Base-by-base conservation (phyloP, 2,888 invertebrate species). In the Leptura quadrifasciata region DNA sequence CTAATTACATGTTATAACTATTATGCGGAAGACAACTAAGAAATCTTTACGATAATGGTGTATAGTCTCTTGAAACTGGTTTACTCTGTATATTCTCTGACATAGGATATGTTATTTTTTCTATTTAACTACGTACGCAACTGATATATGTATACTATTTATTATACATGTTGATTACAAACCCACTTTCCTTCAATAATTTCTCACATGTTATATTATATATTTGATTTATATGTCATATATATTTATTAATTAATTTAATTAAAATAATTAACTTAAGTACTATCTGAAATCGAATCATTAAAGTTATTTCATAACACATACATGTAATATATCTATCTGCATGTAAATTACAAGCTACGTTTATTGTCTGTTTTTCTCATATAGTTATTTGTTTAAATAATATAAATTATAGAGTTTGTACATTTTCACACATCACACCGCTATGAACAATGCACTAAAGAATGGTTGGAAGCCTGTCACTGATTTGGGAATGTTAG, bases 331-430 rank as follows among this genome's bases (percentile, higher is more conserved):
- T 39, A 39, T 39, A 18, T 54, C 8, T 54, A 5, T 18, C 10
- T 17, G 18, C 15, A 54, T 54, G 54, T 17, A 54, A 57, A 57
- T 57, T 57, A 21, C 57, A 12, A n/a, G 2, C n/a, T 47, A 20
- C 3, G 21, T 57, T 57, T 57, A 57, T 57, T 57, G 57, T 57
- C 10, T 57, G 21, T 20, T 20, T 57, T 57, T 57, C 57, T 20
- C 57, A 57, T 57, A 57, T 21, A 57, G 20, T 57, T 21, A 57
- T 18, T 57, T 57, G 57, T 57, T 57, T 57, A 12, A 57, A 57
- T 9, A 57, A 4, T 9, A 10, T 18, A 20, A 57, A 21, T 57
- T 57, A 21, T 18, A 5, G 57, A 18, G 21, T 20, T 21, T 20
- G 9, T 8, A 57, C 18, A 20, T 10, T 20, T 57, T 21, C 21